phyloP scores from a whole-genome alignment of 2,888 invertebrate genomes.

The Sycophila texana region DNA sequence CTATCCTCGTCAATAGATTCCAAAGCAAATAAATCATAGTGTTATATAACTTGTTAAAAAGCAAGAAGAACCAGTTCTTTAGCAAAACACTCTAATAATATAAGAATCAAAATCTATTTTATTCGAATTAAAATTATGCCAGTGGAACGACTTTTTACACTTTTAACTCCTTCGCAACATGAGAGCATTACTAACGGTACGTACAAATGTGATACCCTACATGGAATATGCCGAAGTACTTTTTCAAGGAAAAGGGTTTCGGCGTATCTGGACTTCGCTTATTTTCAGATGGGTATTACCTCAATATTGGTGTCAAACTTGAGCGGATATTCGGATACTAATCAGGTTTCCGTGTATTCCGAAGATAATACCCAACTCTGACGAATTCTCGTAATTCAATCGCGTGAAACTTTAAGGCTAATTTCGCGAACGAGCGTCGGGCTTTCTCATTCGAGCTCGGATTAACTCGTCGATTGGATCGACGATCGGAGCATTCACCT shows the following conservation, averaged over 20 bases:
- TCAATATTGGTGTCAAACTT: constrained; percentile 57
- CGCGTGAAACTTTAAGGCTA: constrained; percentile 31
- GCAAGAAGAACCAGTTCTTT: too few relatives aligned
- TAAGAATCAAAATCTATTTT: too few relatives aligned
- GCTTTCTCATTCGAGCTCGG: constrained; percentile 1
- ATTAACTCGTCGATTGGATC: background rate
- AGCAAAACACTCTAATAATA: too few relatives aligned
- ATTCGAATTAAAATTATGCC: too few relatives aligned
- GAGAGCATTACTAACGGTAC: too few relatives aligned
- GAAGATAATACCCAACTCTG: constrained; percentile 55
- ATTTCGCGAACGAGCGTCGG: constrained; percentile 25
- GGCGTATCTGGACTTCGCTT: background rate
- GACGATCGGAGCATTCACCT: too few relatives aligned
- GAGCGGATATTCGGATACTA: constrained; percentile 60
- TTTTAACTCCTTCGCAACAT: too few relatives aligned
- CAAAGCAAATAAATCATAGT: too few relatives aligned
- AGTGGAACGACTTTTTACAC: too few relatives aligned
- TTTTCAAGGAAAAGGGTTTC: constrained; percentile 42
- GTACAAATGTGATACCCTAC: background rate
- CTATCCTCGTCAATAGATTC: too few relatives aligned
- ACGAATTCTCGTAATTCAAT: constrained; percentile 42
- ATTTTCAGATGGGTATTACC: constrained; percentile 31
- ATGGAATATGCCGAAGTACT: constrained; percentile 34
- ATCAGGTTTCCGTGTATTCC: constrained; percentile 67
- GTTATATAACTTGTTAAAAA: too few relatives aligned